Evolutionary conservation across 1,140 invertebrate genomes (phyloP), one percentile per base, ranked within the genome.

Genomic region (Parasteatoda tepidariorum): DNA sequence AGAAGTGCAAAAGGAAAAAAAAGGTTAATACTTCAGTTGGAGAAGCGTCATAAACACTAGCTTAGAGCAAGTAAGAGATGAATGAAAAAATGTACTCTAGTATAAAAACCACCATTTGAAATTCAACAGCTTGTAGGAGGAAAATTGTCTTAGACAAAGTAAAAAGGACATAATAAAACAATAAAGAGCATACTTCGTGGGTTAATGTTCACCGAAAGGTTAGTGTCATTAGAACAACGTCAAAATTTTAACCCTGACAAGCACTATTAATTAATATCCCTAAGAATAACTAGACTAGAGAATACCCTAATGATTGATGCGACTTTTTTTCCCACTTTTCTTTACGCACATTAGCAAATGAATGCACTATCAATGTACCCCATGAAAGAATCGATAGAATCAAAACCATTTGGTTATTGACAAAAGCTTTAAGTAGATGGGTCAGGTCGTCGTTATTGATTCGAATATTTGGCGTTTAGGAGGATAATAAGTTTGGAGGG

Each of bases 351-450:
- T 68, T 79, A 68, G 31, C 76, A 79, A 79, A 79, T 79, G 68
- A 79, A 67, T 68, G 76, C 38, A 24, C 31, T 59, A 68, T 68
- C 41, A 67, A 68, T 76, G 59, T 30, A n/a, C 28, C 33, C 34
- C 59, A 68, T 26, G 28, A 66, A 38, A 64, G 55, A 79, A 79
- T 79, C 76, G 48, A 79, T 79, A 31, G n/a, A 57, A 78, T 78
- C 74, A 78, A 78, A 18, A 41, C 74, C 74, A 78, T 79, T 79
- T 79, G 64, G 76, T 68, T 79, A 68, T 68, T 79, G 76, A 59
- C 76, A 79, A 38, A 18, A 28, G 34, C 31, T 38, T 66, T 66
- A 79, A 79, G 76, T 57, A 79, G 76, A 48, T 34, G 64, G 62
- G 76, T 79, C 76, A 68, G 59, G 66, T 57, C 64, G 76, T 57